A percentile compares a stretch with the other conserved stretches of the same genome.
phyloP scores from a whole-genome alignment of 1,140 invertebrate genomes.

The Cherax destructor region DNA sequence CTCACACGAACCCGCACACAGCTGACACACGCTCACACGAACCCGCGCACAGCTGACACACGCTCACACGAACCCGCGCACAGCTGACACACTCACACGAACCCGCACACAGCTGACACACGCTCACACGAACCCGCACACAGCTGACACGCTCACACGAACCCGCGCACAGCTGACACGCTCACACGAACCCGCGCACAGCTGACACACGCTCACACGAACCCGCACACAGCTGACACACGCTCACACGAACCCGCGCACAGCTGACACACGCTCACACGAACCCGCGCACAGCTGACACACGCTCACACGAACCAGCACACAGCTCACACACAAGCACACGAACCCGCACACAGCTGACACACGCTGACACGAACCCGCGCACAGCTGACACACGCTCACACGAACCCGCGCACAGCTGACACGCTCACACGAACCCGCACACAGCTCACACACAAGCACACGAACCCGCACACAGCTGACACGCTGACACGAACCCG shows the following conservation, averaged over 20 bases:
- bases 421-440: background rate
- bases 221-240: no score
- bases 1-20: no score
- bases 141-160: background rate
- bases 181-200: background rate
- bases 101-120: no score
- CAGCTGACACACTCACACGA: background rate
- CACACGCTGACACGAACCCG: background rate
- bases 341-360: background rate
- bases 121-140: background rate
- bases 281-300: no score
- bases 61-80: background rate
- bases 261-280: background rate
- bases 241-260: background rate
- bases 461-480: no score
- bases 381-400: no score
- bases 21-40: background rate
- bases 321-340: background rate
- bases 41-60: no score
- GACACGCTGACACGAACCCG: background rate
- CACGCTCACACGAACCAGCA: background rate
- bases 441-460: background rate
- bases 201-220: background rate
- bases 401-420: no score
- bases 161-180: no score